Base-by-base conservation (phyloP, 2,888 invertebrate genomes). In the Drosophila melanosoma region DNA sequence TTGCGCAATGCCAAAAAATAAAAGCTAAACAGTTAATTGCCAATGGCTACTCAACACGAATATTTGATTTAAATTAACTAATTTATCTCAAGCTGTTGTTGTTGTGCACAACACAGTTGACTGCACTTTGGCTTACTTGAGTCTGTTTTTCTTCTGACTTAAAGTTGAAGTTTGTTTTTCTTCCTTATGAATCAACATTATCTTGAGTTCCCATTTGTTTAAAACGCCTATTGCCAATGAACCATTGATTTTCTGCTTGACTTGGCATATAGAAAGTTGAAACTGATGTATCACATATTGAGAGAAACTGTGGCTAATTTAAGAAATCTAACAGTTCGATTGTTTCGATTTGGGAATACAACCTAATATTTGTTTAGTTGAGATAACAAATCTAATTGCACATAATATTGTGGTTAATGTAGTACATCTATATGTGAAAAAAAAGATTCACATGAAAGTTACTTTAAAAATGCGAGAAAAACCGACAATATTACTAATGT, bases 231-330 rank as follows among this genome's bases (percentile, higher is more conserved):
- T 45, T 60, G 42, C 45, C 53, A 58, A 35, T 66, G 66, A 52
- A 52, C 73, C 52, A 58, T 68, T 83, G 52, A 76, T 74, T 81
- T 83, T 86, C 67, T 66, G 77, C 83, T 63, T 83, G 60, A 69
- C 38, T 68, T 35, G 32, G 11, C 56, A 71, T 74, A 71, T 63
- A 57, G 77, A 68, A 80, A 76, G 63, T 20, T 10, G 45, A 38
- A n/a, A 29, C 12, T 26, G n/a, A 26, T 17, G 38, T n/a, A 4
- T 42, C 8, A 48, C 7, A 49, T n/a, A 12, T 33, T 17, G 23
- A 26, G 10, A 12, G 12, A 3, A 48, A 20, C 1, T 20, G 12
- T 12, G 6, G 20, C 20, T 3, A 20, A 20, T 32, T 32, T 7
- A 5, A 20, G 12, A 32, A 1, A 15, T 33, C 20, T 3, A 8